Base-by-base conservation (phyloP, 2,797 vertebrate species). In the Lagorchestes hirsutus region DNA sequence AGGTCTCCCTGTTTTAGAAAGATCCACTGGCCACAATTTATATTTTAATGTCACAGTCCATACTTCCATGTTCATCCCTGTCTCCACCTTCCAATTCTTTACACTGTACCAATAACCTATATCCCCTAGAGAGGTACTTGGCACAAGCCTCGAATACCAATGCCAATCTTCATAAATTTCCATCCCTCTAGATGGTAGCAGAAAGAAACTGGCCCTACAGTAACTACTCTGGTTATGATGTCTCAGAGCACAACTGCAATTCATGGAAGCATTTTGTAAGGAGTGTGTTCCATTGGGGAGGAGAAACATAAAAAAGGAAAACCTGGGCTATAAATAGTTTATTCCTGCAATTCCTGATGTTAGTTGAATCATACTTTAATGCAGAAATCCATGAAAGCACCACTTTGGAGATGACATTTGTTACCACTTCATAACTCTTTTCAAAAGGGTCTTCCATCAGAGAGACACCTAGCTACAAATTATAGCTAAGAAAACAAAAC, bases 361-460 rank as follows among this genome's bases (percentile, higher is more conserved):
- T 98, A 98, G 98, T 97, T 92, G 94, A 98, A 98, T 98, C 98
- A 98, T 98, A 98, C 98, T 98, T 98, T 98, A 98, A 97, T 96
- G 98, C 98, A 97, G 97, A 98, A 98, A 98, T 98, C 98, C 98
- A 98, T 18, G 96, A 98, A 98, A 98, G 98, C 91, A 91, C 97
- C 95, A 97, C 98, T 98, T 98, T n/a, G 96, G 98, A 98, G 98
- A 98, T 98, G 98, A 98, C 98, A 98, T 98, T 98, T 98, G 98
- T 95, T 98, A 98, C 96, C 98, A 98, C 98, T 98, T 98, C 98
- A 98, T 99, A 98, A 98, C 98, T 98, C 98, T 99, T 98, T 98
- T 98, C 98, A 98, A 98, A 98, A 98, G 98, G 98, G 98, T 97
- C 98, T 98, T 98, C 98, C 97, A 99, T 99, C 98, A 99, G 98